Conservation (phyloP, 2,113 vertebrate genomes). For the Pavo muticus region DNA sequence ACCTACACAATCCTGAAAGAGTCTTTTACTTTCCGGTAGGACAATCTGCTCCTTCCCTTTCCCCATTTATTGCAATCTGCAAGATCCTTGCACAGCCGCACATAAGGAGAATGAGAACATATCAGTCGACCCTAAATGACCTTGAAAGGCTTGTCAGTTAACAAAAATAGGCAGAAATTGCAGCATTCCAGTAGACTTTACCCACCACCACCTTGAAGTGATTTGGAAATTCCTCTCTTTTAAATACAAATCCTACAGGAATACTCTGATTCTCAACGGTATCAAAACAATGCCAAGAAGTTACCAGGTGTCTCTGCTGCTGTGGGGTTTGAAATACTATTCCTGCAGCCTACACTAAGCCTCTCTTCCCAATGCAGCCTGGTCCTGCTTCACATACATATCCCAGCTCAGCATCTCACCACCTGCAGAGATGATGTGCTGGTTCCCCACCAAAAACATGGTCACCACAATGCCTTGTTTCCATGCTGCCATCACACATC, state of each 20-base stretch:
- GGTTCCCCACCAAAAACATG: not conserved
- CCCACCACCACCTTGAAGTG: not conserved
- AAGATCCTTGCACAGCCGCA: slow-evolving; percentile 25
- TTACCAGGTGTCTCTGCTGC: not conserved
- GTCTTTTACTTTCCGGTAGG: slow-evolving; percentile 63
- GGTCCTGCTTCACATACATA: not conserved
- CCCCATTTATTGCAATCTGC: slow-evolving; percentile 21
- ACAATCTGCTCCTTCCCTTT: slow-evolving; percentile 67
- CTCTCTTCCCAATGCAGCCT: not conserved
- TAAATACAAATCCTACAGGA: not conserved
- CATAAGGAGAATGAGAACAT: slow-evolving; percentile 44
- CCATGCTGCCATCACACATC: not conserved
- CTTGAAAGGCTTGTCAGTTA: slow-evolving; percentile 36
- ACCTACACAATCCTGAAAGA: slow-evolving; percentile 69
- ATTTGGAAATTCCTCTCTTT: not conserved
- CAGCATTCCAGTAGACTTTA: not conserved
- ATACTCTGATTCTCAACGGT: rapidly evolving
- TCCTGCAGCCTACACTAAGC: not conserved
- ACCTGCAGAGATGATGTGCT: not conserved
- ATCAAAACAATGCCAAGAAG: not conserved
- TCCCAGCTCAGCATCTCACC: rapidly evolving
- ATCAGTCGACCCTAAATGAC: slow-evolving; percentile 51
- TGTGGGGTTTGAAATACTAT: not conserved
- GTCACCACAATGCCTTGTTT: not conserved
- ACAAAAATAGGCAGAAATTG: slow-evolving; percentile 33